Conservation (phyloP, 2,797 vertebrate species). For the Argya squamiceps region DNA sequence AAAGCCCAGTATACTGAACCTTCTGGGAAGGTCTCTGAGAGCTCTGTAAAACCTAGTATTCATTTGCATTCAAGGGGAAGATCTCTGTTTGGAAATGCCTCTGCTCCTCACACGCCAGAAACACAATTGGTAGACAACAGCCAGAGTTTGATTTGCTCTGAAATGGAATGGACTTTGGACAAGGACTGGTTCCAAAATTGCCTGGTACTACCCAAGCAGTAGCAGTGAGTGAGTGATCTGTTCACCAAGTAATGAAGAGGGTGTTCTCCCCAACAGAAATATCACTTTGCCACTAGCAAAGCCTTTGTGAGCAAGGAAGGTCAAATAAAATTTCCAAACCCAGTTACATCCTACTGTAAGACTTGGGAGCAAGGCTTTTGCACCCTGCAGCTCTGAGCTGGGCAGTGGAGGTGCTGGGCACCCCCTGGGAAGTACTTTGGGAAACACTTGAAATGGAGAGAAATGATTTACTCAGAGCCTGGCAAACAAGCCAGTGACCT, state of each 20-base stretch:
- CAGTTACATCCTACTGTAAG: neutral
- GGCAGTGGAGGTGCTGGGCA: neutral
- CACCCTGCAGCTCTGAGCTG: accelerated
- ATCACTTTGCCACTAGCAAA: neutral
- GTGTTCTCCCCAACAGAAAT: neutral
- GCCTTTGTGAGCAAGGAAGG: neutral
- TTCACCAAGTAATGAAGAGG: neutral
- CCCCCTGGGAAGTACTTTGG: neutral
- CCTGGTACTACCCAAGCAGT: neutral
- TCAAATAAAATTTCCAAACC: neutral
- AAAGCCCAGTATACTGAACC: neutral
- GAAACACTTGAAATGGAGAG: neutral
- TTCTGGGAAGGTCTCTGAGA: neutral
- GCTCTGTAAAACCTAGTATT: neutral
- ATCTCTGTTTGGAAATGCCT: neutral
- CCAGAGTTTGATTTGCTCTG: neutral
- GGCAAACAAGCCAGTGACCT: neutral
- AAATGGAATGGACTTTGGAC: neutral
- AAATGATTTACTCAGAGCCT: neutral
- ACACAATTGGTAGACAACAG: neutral
- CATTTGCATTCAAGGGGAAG: neutral
- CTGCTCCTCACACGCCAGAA: neutral
- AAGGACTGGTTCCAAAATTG: neutral
- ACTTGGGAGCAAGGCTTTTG: neutral
- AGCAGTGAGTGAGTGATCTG: neutral